phyloP scores from a whole-genome alignment of 2,888 invertebrate genomes.

The Hypolimnas misippus region DNA sequence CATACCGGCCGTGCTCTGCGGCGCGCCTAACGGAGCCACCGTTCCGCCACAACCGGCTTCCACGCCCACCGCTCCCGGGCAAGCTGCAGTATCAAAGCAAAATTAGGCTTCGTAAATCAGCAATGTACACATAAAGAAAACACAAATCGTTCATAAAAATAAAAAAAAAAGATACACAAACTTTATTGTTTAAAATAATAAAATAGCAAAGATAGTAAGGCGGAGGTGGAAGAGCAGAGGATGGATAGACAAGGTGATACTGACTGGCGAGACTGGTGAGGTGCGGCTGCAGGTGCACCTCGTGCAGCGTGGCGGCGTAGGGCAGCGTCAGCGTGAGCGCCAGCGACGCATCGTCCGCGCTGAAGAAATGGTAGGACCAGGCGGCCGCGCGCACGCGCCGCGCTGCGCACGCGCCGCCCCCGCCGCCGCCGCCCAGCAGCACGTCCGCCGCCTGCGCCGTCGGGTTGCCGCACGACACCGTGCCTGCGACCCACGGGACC shows the following conservation, averaged over 20 bases:
- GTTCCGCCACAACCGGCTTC: slow-evolving; percentile 93
- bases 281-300: slow-evolving; percentile 94
- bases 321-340: slow-evolving; percentile 94
- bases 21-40: slow-evolving; percentile 92
- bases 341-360: slow-evolving; percentile 92
- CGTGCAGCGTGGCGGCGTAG: slow-evolving; percentile 93
- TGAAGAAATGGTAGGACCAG: slow-evolving; percentile 98
- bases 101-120: background rate
- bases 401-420: slow-evolving; percentile 89
- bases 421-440: slow-evolving; percentile 90
- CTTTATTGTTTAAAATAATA: too few relatives aligned
- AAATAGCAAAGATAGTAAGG: too few relatives aligned
- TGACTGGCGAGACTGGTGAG: slow-evolving; percentile 90
- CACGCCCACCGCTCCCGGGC: slow-evolving; percentile 94
- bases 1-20: slow-evolving; percentile 93
- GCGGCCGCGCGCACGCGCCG: slow-evolving; percentile 94
- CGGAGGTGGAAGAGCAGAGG: too few relatives aligned
- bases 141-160: too few relatives aligned
- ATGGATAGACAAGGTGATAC: slow-evolving; percentile 52
- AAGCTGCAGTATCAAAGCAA: slow-evolving; percentile 80
- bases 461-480: slow-evolving; percentile 91
- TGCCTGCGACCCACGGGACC: slow-evolving; percentile 64
- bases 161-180: too few relatives aligned
- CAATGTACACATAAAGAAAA: too few relatives aligned
- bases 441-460: slow-evolving; percentile 96